phyloP scores from a whole-genome alignment of 2,113 vertebrate genomes.

The Oreochromis spilurus region DNA sequence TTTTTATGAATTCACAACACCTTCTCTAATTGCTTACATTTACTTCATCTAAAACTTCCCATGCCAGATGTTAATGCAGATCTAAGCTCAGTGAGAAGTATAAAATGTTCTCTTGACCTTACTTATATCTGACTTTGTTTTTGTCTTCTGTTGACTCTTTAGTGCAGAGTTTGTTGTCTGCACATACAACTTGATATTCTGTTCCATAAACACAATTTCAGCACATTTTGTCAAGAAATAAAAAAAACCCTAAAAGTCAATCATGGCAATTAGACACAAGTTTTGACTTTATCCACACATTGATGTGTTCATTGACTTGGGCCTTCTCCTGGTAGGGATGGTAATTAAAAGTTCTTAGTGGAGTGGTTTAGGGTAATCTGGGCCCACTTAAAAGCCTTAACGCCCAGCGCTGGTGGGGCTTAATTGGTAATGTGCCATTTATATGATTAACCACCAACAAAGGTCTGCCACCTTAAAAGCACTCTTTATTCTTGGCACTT shows the following conservation, averaged over 20 bases:
- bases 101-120: background rate
- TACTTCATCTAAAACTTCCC: background rate
- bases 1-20: conserved; percentile 18
- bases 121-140: background rate
- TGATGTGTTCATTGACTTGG: conserved; percentile 44
- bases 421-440: conserved; percentile 63
- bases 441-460: conserved; percentile 61
- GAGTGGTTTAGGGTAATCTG: conserved; percentile 50
- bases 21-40: conserved; percentile 2
- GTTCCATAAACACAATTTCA: background rate
- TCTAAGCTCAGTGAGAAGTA: background rate
- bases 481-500: conserved; percentile 53
- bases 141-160: background rate
- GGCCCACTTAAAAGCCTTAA: conserved; percentile 58
- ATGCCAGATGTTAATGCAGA: background rate
- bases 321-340: conserved; percentile 18
- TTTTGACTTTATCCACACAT: conserved; percentile 47
- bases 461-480: conserved; percentile 51
- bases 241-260: background rate
- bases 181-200: background rate
- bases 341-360: conserved; percentile 61
- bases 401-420: conserved; percentile 20
- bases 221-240: background rate
- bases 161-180: background rate
- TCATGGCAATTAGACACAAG: conserved; percentile 32